phyloP scores from a whole-genome alignment of 2,113 vertebrate genomes.

The Henicopernis longicauda region DNA sequence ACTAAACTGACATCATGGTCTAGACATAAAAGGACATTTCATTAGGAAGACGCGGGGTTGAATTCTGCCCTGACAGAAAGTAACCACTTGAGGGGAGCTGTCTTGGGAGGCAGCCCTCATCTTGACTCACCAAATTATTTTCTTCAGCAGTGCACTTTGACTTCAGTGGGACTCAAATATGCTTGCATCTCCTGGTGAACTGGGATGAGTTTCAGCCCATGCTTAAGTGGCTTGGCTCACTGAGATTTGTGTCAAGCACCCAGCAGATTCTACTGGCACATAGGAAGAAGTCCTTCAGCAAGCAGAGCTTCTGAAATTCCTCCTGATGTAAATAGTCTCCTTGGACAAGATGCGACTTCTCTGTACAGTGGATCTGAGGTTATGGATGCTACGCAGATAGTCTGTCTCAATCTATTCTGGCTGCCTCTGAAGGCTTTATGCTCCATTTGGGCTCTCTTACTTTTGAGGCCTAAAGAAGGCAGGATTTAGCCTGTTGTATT shows the following conservation, averaged over 20 bases:
- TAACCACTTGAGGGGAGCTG: not conserved
- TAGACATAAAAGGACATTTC: not conserved
- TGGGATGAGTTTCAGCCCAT: not conserved
- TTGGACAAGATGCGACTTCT: not conserved
- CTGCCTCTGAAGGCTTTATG: not conserved
- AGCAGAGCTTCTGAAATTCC: slow-evolving; percentile 18
- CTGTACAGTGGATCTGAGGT: not conserved
- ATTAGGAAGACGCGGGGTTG: not conserved
- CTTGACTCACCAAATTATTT: not conserved
- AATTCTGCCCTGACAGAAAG: not conserved
- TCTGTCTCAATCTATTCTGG: not conserved
- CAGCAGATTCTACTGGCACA: not conserved
- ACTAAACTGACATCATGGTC: not conserved
- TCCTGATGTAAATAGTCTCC: slow-evolving; percentile 32
- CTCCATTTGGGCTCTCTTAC: not conserved
- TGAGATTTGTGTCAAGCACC: not conserved
- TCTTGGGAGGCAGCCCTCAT: not conserved
- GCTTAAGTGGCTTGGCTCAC: not conserved
- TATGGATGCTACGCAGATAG: not conserved
- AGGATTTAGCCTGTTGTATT: slow-evolving; percentile 3
- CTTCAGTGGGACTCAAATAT: not conserved
- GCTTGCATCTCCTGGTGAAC: not conserved
- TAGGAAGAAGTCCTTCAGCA: not conserved
- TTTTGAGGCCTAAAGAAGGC: not conserved
- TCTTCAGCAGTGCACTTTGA: slow-evolving; percentile 18